Evolutionary conservation across 2,888 invertebrate species (phyloP).

Genomic region (Apodemia hepburni): DNA sequence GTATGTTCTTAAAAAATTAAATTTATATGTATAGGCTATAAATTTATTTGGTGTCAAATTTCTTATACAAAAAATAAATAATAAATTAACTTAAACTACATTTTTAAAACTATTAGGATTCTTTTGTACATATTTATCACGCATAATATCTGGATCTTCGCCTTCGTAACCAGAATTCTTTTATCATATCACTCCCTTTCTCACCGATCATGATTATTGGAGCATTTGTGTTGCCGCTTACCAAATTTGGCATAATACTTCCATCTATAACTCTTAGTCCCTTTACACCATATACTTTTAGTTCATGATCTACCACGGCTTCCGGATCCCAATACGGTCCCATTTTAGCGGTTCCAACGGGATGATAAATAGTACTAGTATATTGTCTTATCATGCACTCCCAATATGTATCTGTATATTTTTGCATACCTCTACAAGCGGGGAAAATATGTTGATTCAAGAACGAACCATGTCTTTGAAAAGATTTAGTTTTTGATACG

Average conservation of each 20-base stretch:
- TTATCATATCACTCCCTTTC: conserved; percentile 93
- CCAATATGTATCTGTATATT: conserved; percentile 89
- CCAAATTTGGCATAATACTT: conserved; percentile 92
- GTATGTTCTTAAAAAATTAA: no score
- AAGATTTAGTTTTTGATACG: conserved; percentile 88
- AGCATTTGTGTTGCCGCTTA: conserved; percentile 93
- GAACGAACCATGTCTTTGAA: conserved; percentile 86
- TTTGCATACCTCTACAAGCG: conserved; percentile 84
- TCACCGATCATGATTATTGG: conserved; percentile 95
- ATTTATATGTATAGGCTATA: no score
- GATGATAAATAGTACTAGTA: conserved; percentile 92
- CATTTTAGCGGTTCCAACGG: conserved; percentile 94
- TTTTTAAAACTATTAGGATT: neutral
- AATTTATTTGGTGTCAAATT: conserved; percentile 1
- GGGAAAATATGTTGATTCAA: conserved; percentile 87
- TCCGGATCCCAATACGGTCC: conserved; percentile 92
- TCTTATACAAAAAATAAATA: conserved; percentile 1
- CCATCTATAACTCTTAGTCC: conserved; percentile 91
- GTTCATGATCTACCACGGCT: conserved; percentile 90
- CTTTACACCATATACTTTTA: conserved; percentile 89
- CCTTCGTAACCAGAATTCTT: conserved; percentile 88
- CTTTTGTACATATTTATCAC: conserved; percentile 45
- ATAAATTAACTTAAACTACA: conserved; percentile 1
- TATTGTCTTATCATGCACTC: conserved; percentile 93
- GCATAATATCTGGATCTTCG: conserved; percentile 66